Conservation (phyloP, 2,113 vertebrate genomes). For the Sprattus sprattus region DNA sequence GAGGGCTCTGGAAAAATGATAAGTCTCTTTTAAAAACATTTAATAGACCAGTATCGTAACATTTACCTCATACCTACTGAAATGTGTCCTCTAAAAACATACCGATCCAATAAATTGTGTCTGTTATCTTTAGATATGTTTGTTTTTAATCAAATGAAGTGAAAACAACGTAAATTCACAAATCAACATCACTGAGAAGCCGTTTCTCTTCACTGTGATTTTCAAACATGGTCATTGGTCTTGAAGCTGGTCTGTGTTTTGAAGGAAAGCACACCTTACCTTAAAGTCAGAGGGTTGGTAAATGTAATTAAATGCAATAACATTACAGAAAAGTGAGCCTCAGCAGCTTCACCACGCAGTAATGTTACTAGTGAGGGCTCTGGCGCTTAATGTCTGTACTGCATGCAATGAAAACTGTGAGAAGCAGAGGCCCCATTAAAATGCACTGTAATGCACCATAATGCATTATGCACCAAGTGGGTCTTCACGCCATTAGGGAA, state of each 20-base stretch:
- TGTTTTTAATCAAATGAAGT: no score
- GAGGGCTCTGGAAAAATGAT: neutral
- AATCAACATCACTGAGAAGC: neutral
- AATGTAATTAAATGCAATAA: neutral
- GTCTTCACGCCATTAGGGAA: neutral
- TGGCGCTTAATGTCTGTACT: neutral
- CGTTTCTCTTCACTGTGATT: neutral
- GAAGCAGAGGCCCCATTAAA: neutral
- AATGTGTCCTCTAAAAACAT: neutral
- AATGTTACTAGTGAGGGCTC: neutral
- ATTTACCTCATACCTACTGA: neutral
- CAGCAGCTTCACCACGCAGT: neutral
- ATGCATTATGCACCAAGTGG: neutral
- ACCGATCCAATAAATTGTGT: neutral
- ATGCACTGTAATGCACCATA: conserved; percentile 13
- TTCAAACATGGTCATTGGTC: neutral
- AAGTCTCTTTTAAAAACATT: neutral
- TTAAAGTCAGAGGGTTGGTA: neutral
- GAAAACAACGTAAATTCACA: no score
- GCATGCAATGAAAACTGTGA: neutral
- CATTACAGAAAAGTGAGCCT: neutral
- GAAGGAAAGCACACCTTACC: neutral
- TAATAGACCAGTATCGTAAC: neutral
- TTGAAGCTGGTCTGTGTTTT: neutral
- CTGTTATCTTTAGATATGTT: no score